Evolutionary conservation across 2,797 vertebrate genomes (phyloP).

Genomic region (Cygnus olor): DNA sequence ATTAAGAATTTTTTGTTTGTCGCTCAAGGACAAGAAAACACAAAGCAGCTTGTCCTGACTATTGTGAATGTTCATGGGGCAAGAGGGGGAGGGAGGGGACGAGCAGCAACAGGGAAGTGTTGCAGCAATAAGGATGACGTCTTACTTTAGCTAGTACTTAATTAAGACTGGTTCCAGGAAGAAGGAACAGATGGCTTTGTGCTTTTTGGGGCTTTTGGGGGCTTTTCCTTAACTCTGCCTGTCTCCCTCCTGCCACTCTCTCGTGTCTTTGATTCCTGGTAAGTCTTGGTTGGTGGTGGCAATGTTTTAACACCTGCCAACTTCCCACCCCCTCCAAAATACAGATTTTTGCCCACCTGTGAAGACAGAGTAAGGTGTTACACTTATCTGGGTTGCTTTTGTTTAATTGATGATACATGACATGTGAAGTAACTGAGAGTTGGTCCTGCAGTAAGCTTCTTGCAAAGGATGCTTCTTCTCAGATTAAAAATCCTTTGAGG

Average conservation of each 20-base stretch:
- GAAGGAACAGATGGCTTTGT: slow-evolving; percentile 22
- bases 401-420: neutral
- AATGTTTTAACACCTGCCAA: neutral
- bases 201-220: no score
- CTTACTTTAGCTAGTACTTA: slow-evolving; percentile 35
- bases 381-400: neutral
- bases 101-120: neutral
- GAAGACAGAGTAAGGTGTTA: neutral
- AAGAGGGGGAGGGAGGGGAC: neutral
- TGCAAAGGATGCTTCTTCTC: neutral
- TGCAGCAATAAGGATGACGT: neutral
- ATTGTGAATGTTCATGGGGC: neutral
- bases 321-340: neutral
- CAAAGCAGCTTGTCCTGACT: slow-evolving; percentile 9
- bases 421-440: neutral
- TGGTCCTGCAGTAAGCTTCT: neutral
- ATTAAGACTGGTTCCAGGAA: slow-evolving; percentile 13
- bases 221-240: no score
- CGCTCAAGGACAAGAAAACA: neutral
- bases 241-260: neutral
- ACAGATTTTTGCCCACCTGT: neutral
- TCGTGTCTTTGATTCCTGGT: neutral
- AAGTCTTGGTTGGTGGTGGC: no score
- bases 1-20: neutral
- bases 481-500: neutral